Base-by-base conservation (phyloP, 30 jellyfish, hydroid and myxozoan species). In the Hydractinia echinata region DNA sequence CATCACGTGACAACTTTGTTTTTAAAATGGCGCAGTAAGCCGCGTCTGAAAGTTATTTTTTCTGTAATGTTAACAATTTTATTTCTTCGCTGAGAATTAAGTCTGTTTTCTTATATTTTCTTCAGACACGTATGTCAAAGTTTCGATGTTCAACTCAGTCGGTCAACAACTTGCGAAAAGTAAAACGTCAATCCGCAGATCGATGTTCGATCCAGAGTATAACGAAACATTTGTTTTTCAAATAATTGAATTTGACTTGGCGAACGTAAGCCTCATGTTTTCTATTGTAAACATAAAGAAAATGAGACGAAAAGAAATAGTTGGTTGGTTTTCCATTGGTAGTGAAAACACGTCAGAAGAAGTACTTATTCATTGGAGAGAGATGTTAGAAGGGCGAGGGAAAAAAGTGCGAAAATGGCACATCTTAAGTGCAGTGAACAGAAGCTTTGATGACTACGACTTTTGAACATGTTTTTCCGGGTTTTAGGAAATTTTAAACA, bases 311-410 rank as follows among this genome's bases (percentile, higher is more conserved):
- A 91, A 91, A 73, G 97, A 91, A 67, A 91, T 91, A 54, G 85
- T 91, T 44, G 97, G 97, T 18, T 91, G 97, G 97, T 91, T 91
- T 66, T 91, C 97, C 49, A 85, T 91, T 88, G 97, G 97, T 39
- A 67, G 88, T 56, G 97, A 91, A 76, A 91, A 85, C 90, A 91
- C 97, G 19, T 87, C 96, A 19, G 97, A 91, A 73, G 97, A 91
- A 82, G 97, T 86, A 79, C 85, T 86, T 48, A 64, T 77, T 71
- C 97, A 91, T 76, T 91, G 97, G 97, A 74, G 95, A 70, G 97
- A 91, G 72, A 91, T 91, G 97, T 94, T 91, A 13, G 96, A 91
- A 71, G 97, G 93, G 61, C 86, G 86, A 69, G 97, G 97, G 50
- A 91, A 91, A 76, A 82, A 91, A 55, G 97, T 91, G 56, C 71